These are phyloP conservation scores for Phymatocera aterrima DNA, from an alignment of 2,888 invertebrate genomes.

Conservation along the genomic window DNA sequence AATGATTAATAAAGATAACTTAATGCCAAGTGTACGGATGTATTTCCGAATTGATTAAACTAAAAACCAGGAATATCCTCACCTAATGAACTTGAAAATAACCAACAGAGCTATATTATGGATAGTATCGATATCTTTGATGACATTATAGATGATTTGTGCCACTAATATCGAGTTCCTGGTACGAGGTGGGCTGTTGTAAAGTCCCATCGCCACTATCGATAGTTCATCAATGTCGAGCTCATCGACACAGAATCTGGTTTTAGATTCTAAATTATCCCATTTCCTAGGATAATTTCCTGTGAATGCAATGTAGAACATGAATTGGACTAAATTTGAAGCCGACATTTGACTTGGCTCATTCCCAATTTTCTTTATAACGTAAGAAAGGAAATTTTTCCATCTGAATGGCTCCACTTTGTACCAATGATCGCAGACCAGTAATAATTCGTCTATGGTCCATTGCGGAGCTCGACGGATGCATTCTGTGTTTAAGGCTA, in stretches of 20 bases:
- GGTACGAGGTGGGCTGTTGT: conserved; percentile 84
- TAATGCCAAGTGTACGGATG: neutral
- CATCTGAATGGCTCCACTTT: conserved; percentile 77
- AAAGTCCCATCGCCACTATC: conserved; percentile 85
- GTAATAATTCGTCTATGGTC: conserved; percentile 77
- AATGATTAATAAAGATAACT: neutral
- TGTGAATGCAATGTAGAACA: conserved; percentile 81
- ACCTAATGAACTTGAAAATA: conserved; percentile 78
- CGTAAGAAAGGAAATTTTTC: conserved; percentile 78
- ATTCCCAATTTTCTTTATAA: conserved; percentile 77
- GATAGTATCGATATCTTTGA: conserved; percentile 76
- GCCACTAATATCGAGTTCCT: conserved; percentile 75
- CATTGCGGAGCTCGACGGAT: conserved; percentile 75
- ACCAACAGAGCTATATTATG: conserved; percentile 82
- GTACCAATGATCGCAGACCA: conserved; percentile 81
- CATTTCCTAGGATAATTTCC: conserved; percentile 78
- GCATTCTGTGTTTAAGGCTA: conserved; percentile 82
- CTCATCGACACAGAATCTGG: conserved; percentile 76
- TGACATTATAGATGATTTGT: conserved; percentile 77
- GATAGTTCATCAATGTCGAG: conserved; percentile 83
- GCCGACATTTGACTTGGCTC: conserved; percentile 79
- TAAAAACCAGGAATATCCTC: neutral
- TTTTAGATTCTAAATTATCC: conserved; percentile 81
- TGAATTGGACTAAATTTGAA: conserved; percentile 80
- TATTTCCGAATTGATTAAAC: too few species aligned